These are phyloP conservation scores for Nudaria mundana DNA, from an alignment of 2,888 invertebrate genomes.

Conservation along the genomic window DNA sequence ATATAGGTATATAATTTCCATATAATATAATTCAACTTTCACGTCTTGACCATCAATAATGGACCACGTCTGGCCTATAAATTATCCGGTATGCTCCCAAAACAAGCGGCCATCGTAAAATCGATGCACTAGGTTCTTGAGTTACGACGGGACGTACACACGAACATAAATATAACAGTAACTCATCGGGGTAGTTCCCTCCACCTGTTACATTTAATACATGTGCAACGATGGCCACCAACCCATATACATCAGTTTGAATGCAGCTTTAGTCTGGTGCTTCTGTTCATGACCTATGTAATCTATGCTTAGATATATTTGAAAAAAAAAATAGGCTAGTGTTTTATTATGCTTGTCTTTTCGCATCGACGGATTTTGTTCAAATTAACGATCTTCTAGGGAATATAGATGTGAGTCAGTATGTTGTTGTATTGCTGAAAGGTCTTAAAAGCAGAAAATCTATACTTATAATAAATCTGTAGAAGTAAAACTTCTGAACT, in stretches of 20 bases:
- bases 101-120: constrained; percentile 36
- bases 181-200: constrained; percentile 60
- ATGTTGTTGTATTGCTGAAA: too few species aligned
- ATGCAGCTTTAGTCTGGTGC: constrained; percentile 21
- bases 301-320: background rate
- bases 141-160: constrained; percentile 46
- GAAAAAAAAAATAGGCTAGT: too few species aligned
- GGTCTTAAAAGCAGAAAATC: too few species aligned
- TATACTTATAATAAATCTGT: too few species aligned
- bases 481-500: too few species aligned
- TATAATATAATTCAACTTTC: constrained; percentile 15
- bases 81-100: constrained; percentile 27
- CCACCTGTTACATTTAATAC: constrained; percentile 71
- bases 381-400: too few species aligned
- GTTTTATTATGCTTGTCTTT: too few species aligned
- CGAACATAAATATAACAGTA: constrained; percentile 67
- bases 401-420: too few species aligned
- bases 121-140: constrained; percentile 41
- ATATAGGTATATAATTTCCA: too few species aligned
- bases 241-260: constrained; percentile 13
- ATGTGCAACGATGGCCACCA: constrained; percentile 47
- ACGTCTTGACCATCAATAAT: constrained; percentile 31
- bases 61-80: constrained; percentile 34
- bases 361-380: too few species aligned
- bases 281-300: constrained; percentile 7